Evolutionary conservation across 2,888 invertebrate species (phyloP), one percentile per base, ranked within the genome.

Genomic region (Tanytarsus gracilentus): DNA sequence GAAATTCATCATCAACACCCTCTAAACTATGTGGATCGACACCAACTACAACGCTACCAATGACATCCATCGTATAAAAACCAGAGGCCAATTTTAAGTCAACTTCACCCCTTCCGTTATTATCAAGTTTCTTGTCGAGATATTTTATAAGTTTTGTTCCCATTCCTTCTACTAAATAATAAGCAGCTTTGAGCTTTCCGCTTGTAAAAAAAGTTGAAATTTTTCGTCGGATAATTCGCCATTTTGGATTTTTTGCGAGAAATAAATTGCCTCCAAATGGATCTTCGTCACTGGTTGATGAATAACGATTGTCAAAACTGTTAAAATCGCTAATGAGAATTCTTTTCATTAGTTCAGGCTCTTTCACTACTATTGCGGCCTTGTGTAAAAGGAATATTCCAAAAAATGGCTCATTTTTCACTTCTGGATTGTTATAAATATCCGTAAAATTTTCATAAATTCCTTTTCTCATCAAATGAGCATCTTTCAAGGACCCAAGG

Each of bases 141-240:
- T 36, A 16, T n/a, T 36, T 16, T 21, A 40, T 14, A 16, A 40
- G 9, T 6, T 40, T 18, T 9, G 16, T 21, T 4, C 40, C 18
- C 16, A 40, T 40, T 18, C 21, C 21, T 4, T 40, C 40, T 16
- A 40, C 16, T 18, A 40, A 1, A 16, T 16, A 16, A 5, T 18
- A 40, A 9, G 16, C 21, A 4, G 14, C 9, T 16, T 40, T 40
- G 9, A 40, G 16, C 3, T 40, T 14, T 3, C 40, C 18, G 3
- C 16, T 40, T 1, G 40, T 16, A 40, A 40, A 40, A 7, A 40
- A 40, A 8, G 40, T n/a, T 21, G 40, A 14, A 18, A 40, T 2
- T 7, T 75, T 76, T 1, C 67, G 51, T 23, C 78, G 68, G 0
- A 77, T 63, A 11, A 68, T 63, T 61, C 71, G 75, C 77, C 78